These are phyloP conservation scores for Platyrinchus mystaceus DNA, from an alignment of 2,797 vertebrate species.

Conservation along the genomic window DNA sequence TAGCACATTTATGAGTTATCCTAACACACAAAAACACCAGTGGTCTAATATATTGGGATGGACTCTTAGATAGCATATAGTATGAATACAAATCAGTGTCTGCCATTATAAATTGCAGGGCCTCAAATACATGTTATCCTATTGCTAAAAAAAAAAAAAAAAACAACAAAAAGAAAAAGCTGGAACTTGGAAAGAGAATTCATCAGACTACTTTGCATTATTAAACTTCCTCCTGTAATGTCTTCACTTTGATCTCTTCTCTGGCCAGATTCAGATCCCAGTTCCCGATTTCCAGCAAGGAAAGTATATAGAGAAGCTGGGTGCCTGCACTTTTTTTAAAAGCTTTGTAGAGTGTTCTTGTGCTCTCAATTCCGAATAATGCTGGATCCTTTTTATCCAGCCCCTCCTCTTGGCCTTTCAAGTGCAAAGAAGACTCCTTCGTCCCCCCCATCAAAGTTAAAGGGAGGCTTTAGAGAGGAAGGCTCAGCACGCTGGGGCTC, in stretches of 20 bases:
- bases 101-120: neutral
- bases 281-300: constrained; percentile 5
- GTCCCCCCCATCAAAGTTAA: constrained; percentile 62
- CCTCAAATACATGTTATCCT: neutral
- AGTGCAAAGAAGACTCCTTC: constrained; percentile 58
- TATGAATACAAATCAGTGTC: neutral
- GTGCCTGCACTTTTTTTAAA: neutral
- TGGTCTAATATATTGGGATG: neutral
- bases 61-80: neutral
- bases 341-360: neutral
- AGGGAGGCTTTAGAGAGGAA: constrained; percentile 66
- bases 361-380: constrained; percentile 54
- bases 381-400: constrained; percentile 48
- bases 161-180: neutral
- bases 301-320: neutral
- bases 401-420: constrained; percentile 60
- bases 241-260: constrained; percentile 36
- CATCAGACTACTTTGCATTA: neutral
- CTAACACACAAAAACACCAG: neutral
- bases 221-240: neutral
- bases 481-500: constrained; percentile 61
- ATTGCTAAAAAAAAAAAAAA: neutral
- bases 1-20: neutral
- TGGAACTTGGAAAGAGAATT: neutral
- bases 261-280: constrained; percentile 7